These are phyloP conservation scores for Hemiscyllium ocellatum DNA, from an alignment of 2,113 vertebrate genomes.

Conservation along the genomic window DNA sequence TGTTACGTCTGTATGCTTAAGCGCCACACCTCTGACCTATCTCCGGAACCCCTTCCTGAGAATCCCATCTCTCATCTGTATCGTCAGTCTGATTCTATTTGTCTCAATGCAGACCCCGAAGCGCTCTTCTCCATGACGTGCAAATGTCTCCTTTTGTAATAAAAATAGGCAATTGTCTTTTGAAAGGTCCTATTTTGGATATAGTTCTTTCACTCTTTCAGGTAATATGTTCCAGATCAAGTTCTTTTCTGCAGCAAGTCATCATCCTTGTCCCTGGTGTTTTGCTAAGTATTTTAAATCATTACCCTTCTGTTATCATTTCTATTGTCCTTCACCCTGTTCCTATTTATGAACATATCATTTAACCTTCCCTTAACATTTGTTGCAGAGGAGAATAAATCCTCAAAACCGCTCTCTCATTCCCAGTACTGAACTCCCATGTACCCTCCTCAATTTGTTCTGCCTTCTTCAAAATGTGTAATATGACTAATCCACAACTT, in stretches of 20 bases:
- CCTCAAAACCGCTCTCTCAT: background rate
- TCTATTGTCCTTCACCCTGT: no score
- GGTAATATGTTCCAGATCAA: background rate
- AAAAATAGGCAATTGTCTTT: background rate
- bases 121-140: background rate
- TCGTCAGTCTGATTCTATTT: background rate
- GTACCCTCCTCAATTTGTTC: background rate
- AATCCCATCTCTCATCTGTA: background rate
- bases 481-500: no score
- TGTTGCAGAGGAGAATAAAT: background rate
- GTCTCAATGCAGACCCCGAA: background rate
- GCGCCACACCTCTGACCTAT: background rate
- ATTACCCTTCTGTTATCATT: no score
- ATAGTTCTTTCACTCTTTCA: no score
- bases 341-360: background rate
- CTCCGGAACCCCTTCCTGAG: background rate
- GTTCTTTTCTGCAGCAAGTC: background rate
- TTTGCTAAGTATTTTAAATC: background rate
- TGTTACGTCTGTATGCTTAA: background rate
- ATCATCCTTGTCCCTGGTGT: background rate
- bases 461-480: no score
- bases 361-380: background rate
- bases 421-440: background rate
- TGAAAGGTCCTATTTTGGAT: background rate
- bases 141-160: no score